Percentiles rank a stretch among this genome's conserved stretches.
These are phyloP conservation scores for Vombatus ursinus DNA, from an alignment of 2,113 vertebrate genomes.

Conservation along the genomic window DNA sequence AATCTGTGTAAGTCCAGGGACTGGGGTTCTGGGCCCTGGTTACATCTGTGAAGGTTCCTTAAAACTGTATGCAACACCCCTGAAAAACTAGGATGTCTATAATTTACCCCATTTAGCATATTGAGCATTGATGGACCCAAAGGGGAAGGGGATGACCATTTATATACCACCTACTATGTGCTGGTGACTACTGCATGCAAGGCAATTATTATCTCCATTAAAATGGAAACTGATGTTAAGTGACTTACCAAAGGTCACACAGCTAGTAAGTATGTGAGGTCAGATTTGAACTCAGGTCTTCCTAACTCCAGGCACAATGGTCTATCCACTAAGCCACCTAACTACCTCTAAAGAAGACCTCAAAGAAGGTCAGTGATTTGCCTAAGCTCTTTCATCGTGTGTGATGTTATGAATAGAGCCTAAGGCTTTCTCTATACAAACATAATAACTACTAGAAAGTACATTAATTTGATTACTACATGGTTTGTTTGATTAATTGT, in stretches of 20 bases:
- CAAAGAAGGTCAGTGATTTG: constrained; percentile 2
- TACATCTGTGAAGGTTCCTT: not conserved
- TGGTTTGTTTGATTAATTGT: not conserved
- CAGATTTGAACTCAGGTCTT: not conserved
- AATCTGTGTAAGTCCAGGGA: not conserved
- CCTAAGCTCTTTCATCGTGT: not conserved
- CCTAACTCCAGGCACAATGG: not conserved
- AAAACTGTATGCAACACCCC: not conserved
- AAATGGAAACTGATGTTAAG: not conserved
- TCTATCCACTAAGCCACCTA: not conserved
- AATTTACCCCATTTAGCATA: not conserved
- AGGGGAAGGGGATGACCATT: not conserved
- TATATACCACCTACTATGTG: constrained; percentile 3
- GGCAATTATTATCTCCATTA: not conserved
- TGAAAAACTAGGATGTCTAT: not conserved
- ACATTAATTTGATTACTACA: not conserved
- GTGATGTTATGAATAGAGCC: not conserved
- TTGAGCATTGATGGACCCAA: not conserved
- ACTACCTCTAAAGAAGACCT: not conserved
- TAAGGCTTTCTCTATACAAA: not conserved
- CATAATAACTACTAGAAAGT: not conserved
- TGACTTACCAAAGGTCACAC: not conserved
- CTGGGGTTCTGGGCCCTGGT: not conserved
- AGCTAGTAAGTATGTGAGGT: not conserved
- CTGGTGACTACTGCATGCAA: not conserved